Percentiles rank a stretch among this genome's conserved stretches.
Evolutionary conservation across 2,797 vertebrate genomes (phyloP).

Genomic region (Glossophaga mutica): DNA sequence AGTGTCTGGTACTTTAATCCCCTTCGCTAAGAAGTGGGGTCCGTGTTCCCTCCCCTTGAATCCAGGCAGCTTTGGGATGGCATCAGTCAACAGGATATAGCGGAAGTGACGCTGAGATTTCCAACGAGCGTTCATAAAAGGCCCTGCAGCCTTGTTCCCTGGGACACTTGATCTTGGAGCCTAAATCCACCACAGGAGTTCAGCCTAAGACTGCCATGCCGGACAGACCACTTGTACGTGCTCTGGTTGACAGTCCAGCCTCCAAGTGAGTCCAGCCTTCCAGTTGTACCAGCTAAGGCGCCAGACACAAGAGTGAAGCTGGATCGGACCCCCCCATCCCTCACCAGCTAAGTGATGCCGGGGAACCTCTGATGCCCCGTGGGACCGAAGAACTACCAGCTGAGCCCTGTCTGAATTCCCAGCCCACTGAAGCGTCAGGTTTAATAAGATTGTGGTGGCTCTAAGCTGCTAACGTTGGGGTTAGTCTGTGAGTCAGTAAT

Average conservation of each 20-base stretch:
- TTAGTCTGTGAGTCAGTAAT: neutral
- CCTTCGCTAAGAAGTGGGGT: neutral
- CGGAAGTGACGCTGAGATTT: neutral
- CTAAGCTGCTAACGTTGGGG: neutral
- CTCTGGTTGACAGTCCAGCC: neutral
- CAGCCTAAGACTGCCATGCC: neutral
- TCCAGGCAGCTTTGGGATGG: rapidly evolving
- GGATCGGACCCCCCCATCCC: neutral
- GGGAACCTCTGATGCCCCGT: neutral
- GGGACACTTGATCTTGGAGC: neutral
- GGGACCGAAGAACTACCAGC: neutral
- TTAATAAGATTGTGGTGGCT: neutral
- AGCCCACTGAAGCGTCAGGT: neutral
- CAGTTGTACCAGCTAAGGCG: neutral
- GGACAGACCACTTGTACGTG: neutral
- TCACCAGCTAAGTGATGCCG: neutral
- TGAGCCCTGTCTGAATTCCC: neutral
- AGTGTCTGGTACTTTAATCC: neutral
- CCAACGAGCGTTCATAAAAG: neutral
- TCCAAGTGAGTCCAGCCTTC: too few relatives aligned
- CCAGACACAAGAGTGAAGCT: too few relatives aligned
- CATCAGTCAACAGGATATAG: too few relatives aligned
- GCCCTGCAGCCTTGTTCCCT: neutral
- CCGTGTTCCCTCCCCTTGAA: neutral
- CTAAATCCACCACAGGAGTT: rapidly evolving